Percentiles rank a stretch among this genome's conserved stretches.
Evolutionary conservation across 2,113 vertebrate genomes (phyloP).

Genomic region (Sapayoa aenigma): DNA sequence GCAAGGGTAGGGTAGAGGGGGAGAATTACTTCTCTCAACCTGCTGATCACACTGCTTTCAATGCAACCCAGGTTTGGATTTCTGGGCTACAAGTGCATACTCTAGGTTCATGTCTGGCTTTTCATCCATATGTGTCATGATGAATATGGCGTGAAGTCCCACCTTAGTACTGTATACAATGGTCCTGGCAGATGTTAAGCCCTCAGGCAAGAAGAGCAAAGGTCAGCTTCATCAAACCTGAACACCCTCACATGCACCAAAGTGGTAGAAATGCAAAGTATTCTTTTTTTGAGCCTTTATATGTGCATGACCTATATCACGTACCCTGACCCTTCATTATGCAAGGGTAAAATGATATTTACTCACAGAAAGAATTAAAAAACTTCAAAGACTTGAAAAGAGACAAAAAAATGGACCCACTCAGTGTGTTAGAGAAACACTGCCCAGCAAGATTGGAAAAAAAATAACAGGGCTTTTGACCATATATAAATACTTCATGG

Average conservation of each 20-base stretch:
- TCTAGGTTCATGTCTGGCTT: background rate
- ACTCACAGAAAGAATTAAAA: background rate
- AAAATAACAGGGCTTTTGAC: background rate
- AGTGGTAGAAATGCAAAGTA: background rate
- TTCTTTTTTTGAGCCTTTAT: background rate
- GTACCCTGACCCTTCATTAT: background rate
- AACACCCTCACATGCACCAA: background rate
- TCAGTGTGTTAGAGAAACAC: background rate
- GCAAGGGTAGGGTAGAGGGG: background rate
- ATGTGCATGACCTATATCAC: background rate
- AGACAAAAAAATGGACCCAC: background rate
- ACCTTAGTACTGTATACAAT: background rate
- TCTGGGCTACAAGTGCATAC: background rate
- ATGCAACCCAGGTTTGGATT: background rate
- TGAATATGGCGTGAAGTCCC: background rate
- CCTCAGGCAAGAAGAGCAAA: background rate
- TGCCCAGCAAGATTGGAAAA: background rate
- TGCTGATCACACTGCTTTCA: background rate
- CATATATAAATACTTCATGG: background rate
- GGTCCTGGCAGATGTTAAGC: background rate
- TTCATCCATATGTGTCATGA: background rate
- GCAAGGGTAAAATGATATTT: background rate
- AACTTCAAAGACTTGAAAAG: background rate
- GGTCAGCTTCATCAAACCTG: background rate
- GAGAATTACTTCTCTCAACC: background rate